phyloP scores from a whole-genome alignment of 2,113 vertebrate genomes.

The Triplophysa rosa region DNA sequence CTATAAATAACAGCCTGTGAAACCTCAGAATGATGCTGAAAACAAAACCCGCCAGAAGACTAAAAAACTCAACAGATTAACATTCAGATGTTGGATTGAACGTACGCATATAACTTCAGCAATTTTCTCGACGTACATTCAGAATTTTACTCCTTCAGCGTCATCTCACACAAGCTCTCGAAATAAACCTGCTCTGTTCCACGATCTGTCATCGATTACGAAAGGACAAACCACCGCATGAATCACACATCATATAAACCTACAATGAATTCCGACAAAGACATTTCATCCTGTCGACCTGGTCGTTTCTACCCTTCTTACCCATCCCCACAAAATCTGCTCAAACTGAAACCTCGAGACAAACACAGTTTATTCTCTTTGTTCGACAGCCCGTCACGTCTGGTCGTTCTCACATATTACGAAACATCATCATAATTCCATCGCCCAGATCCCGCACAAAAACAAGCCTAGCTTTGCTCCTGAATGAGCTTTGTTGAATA shows the following conservation, averaged over 20 bases:
- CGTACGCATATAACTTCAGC: conserved; percentile 18
- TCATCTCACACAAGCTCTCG: background rate
- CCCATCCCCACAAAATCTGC: conserved; percentile 32
- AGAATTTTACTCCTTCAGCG: conserved; percentile 20
- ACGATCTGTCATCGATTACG: conserved; percentile 8
- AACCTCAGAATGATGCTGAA: background rate
- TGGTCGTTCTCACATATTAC: conserved; percentile 22
- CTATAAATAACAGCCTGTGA: background rate
- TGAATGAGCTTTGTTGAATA: conserved; percentile 53
- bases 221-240: background rate
- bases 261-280: background rate
- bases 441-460: conserved; percentile 1
- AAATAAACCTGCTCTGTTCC: background rate
- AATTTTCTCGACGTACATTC: conserved; percentile 23
- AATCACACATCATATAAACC: background rate
- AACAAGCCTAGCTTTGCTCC: conserved; percentile 50
- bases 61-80: background rate
- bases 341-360: conserved; percentile 32
- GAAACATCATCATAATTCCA: conserved; percentile 23
- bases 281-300: background rate
- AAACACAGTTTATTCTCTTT: conserved; percentile 33
- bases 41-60: background rate
- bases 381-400: conserved; percentile 37
- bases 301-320: conserved; percentile 28
- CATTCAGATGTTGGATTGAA: background rate